Percentiles rank a stretch among this genome's conserved stretches.
phyloP scores from a whole-genome alignment of 2,113 vertebrate species.

The Halcyon senegalensis region DNA sequence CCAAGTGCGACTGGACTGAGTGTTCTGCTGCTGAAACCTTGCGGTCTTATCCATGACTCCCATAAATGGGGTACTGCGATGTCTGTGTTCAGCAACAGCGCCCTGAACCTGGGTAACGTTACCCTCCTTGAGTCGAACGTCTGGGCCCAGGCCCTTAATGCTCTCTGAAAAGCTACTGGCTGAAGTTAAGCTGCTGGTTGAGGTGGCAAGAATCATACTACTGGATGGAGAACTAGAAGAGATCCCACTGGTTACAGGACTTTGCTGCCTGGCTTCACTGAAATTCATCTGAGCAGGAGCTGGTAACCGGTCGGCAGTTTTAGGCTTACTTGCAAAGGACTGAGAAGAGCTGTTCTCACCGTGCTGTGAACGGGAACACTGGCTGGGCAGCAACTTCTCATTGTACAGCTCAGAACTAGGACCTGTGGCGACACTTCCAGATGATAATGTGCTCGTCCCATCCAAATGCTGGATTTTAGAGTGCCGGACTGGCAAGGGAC shows the following conservation, averaged over 20 bases:
- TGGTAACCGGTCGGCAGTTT: slow-evolving; percentile 72
- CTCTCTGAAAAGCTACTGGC: slow-evolving; percentile 86
- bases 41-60: slow-evolving; percentile 94
- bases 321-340: slow-evolving; percentile 72
- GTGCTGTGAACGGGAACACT: slow-evolving; percentile 58
- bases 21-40: slow-evolving; percentile 83
- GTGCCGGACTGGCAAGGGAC: slow-evolving; percentile 82
- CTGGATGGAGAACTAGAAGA: slow-evolving; percentile 67
- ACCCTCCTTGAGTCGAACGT: slow-evolving; percentile 85
- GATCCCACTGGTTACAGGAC: slow-evolving; percentile 22
- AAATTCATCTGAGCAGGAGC: slow-evolving; percentile 25
- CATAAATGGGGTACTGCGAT: slow-evolving; percentile 90
- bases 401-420: slow-evolving; percentile 32
- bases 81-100: slow-evolving; percentile 80
- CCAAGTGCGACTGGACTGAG: slow-evolving; percentile 78
- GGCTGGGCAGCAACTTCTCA: slow-evolving; percentile 69
- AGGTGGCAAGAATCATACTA: slow-evolving; percentile 83
- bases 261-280: slow-evolving; percentile 71
- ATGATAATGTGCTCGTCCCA: neutral
- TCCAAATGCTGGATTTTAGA: slow-evolving; percentile 64
- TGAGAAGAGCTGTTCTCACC: slow-evolving; percentile 61
- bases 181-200: slow-evolving; percentile 86
- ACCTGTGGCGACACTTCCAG: neutral
- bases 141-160: slow-evolving; percentile 82
- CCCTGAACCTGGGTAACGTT: slow-evolving; percentile 68